These are phyloP conservation scores for Ligdia adustata DNA, from an alignment of 2,888 invertebrate genomes.

Conservation along the genomic window DNA sequence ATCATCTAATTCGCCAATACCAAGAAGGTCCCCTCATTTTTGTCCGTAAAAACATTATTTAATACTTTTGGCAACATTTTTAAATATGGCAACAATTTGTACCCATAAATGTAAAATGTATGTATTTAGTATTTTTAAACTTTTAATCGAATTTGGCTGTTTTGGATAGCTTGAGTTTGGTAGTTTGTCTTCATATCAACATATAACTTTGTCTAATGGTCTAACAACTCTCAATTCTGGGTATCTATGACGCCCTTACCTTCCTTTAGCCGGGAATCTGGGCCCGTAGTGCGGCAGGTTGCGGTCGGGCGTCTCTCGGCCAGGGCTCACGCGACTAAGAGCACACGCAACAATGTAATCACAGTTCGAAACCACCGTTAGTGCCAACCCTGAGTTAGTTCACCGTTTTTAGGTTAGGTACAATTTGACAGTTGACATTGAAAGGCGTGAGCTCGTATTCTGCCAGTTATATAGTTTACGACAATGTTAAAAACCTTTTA, in stretches of 20 bases:
- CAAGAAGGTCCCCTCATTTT: too few relatives aligned
- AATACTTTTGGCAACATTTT: too few relatives aligned
- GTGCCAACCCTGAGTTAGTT: conserved; percentile 35
- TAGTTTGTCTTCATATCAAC: too few relatives aligned
- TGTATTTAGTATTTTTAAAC: too few relatives aligned
- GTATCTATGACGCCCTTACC: conserved; percentile 78
- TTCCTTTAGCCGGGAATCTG: conserved; percentile 93
- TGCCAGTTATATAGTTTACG: background rate
- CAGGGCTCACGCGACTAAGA: conserved; percentile 94
- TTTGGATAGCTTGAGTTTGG: too few relatives aligned
- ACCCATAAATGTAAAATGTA: too few relatives aligned
- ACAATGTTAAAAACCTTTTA: too few relatives aligned
- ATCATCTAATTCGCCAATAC: too few relatives aligned
- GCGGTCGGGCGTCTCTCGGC: conserved; percentile 92
- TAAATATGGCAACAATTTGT: too few relatives aligned
- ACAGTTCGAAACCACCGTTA: conserved; percentile 49
- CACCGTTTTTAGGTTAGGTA: conserved; percentile 2
- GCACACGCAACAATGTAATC: conserved; percentile 66
- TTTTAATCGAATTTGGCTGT: too few relatives aligned
- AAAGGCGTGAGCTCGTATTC: conserved; percentile 4
- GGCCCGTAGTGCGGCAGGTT: conserved; percentile 95
- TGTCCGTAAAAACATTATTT: too few relatives aligned
- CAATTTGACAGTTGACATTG: too few relatives aligned
- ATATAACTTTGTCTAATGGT: background rate
- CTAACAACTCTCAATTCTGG: background rate